A percentile compares a stretch with the other conserved stretches of the same genome.
phyloP scores from a whole-genome alignment of 2,888 invertebrate species.

The Rhaphigaster nebulosa region DNA sequence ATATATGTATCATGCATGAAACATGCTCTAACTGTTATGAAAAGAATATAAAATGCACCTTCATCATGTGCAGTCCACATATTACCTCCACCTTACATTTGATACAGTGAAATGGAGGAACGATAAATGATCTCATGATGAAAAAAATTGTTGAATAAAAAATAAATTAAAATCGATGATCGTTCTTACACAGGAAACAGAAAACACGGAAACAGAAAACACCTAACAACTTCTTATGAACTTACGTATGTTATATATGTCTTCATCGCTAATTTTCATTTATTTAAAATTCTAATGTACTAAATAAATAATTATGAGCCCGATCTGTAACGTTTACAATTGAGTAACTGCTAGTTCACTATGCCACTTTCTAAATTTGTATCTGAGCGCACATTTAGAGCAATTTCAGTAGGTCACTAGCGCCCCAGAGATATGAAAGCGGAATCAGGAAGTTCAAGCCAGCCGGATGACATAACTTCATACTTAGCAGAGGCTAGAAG shows the following conservation, averaged over 20 bases:
- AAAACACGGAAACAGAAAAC: not conserved
- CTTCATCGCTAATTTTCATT: not conserved
- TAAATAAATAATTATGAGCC: not conserved
- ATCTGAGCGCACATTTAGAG: not conserved
- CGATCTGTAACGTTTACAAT: not conserved
- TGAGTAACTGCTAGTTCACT: not conserved
- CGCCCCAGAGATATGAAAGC: not conserved
- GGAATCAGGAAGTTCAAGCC: not conserved
- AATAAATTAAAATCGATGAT: not conserved
- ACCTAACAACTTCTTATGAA: not conserved
- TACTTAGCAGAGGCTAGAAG: not conserved
- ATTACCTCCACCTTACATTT: too few relatives aligned
- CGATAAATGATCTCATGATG: too few relatives aligned
- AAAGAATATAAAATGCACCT: too few relatives aligned
- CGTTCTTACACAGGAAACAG: not conserved
- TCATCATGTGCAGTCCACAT: too few relatives aligned
- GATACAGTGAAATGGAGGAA: too few relatives aligned
- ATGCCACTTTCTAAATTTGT: not conserved
- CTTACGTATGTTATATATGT: not conserved
- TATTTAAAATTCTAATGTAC: not conserved
- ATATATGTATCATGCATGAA: too few relatives aligned
- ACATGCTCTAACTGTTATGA: too few relatives aligned
- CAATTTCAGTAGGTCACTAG: conserved; percentile 1
- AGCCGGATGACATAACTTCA: not conserved
- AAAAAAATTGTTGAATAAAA: too few relatives aligned